Evolutionary conservation across 2,888 invertebrate genomes (phyloP).

Genomic region (Ophion ventricosus): DNA sequence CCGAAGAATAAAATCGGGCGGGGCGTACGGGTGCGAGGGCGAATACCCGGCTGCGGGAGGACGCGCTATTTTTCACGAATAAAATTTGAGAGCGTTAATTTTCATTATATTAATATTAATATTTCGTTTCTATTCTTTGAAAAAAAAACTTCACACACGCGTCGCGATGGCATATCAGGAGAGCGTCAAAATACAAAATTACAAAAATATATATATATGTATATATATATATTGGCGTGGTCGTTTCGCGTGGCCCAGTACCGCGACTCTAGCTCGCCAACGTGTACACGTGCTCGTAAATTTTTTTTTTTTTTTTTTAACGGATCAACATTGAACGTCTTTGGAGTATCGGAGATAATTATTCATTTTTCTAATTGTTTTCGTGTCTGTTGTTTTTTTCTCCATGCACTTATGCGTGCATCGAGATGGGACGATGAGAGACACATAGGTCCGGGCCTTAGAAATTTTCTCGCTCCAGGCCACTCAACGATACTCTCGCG

Average conservation of each 20-base stretch:
- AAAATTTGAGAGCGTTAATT: constrained; percentile 15
- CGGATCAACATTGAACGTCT: constrained; percentile 71
- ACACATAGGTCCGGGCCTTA: neutral
- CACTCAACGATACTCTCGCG: neutral
- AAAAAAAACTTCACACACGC: neutral
- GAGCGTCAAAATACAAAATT: constrained; percentile 79
- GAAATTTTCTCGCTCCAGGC: neutral
- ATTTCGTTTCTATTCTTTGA: neutral
- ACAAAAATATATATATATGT: constrained; percentile 78
- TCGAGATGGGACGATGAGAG: constrained; percentile 13
- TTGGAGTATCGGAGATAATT: constrained; percentile 48
- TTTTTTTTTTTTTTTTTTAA: too few species aligned
- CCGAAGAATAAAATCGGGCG: constrained; percentile 8
- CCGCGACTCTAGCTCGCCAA: constrained; percentile 62
- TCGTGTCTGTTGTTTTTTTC: constrained; percentile 52
- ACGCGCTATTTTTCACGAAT: constrained; percentile 28
- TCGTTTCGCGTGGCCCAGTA: constrained; percentile 68
- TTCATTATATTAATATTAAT: constrained; percentile 3
- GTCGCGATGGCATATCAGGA: constrained; percentile 54
- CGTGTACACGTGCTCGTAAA: constrained; percentile 67
- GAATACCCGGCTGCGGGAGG: constrained; percentile 40
- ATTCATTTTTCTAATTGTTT: constrained; percentile 8
- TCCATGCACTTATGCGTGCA: neutral
- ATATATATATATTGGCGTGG: constrained; percentile 69
- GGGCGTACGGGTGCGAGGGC: constrained; percentile 22